Base-by-base conservation (phyloP, 2,797 vertebrate species). In the Squalus acanthias region DNA sequence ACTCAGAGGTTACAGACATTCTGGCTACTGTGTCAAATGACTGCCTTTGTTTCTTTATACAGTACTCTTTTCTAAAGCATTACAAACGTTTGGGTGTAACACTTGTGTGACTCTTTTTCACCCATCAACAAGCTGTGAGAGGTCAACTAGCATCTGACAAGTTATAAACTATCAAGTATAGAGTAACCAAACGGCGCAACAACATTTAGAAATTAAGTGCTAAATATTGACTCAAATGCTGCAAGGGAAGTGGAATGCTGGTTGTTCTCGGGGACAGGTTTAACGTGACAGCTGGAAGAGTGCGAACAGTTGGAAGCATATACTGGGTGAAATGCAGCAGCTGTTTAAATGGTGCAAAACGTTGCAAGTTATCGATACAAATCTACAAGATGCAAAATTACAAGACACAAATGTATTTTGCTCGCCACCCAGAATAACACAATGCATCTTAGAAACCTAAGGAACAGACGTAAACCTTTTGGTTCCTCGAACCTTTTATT, bases 301-400 rank as follows among this genome's bases (percentile, higher is more conserved):
- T 17, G 70, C 63, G 22, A 65, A 93, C 94, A 95, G 94, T 95
- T 76, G 94, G 60, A 95, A 76, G 70, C 94, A 95, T 60, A 92
- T 29, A 76, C 26, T 53, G 69, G 94, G n/a, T 95, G 15, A 95
- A 95, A 95, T 95, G 94, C 24, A 29, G 46, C 94, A 95, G 94
- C 94, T 95, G 94, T 53, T 57, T 60, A 53, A 95, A 76, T 33
- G 4, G 26, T n/a, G 76, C 17, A 67, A 46, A 29, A 46, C 22
- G 46, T 76, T 22, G 20, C 93, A 95, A 95, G 1, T 74, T 76
- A 76, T 57, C 50, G 46, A 95, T 46, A 57, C 24, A 95, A 95
- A 57, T 8, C 88, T 60, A 8, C 88, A 76, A 76, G 74, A 24
- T 50, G 50, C 82, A 85, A 50, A 85, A 46, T 85, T 85, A 85